Conservation (phyloP, 2,888 invertebrate species). For the Spodoptera picta region DNA sequence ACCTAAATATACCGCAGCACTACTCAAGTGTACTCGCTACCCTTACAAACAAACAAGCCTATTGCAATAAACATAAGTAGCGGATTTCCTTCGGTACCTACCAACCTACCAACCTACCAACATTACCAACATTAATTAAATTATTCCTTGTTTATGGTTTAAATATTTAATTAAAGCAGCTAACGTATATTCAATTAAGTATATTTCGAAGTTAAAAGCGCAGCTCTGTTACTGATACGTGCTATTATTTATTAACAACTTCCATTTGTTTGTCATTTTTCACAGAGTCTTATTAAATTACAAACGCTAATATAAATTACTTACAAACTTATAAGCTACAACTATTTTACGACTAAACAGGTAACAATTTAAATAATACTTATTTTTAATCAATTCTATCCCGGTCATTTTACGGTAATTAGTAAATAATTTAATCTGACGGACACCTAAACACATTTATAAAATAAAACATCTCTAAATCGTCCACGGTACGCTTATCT, state of each 20-base stretch:
- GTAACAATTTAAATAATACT: neutral
- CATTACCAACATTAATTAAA: constrained; percentile 48
- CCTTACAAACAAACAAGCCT: constrained; percentile 34
- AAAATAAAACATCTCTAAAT: constrained; percentile 80
- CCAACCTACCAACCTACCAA: too few relatives aligned
- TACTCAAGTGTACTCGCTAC: constrained; percentile 25
- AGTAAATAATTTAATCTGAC: constrained; percentile 70
- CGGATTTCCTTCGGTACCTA: constrained; percentile 45
- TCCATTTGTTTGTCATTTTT: constrained; percentile 19
- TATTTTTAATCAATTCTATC: too few relatives aligned
- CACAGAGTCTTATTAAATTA: neutral
- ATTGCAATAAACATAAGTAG: constrained; percentile 40
- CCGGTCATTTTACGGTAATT: constrained; percentile 46
- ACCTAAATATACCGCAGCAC: neutral
- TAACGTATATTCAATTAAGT: constrained; percentile 30
- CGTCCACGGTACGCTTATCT: constrained; percentile 82
- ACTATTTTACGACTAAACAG: neutral
- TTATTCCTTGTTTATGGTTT: constrained; percentile 52
- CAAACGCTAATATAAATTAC: too few relatives aligned
- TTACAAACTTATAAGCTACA: too few relatives aligned
- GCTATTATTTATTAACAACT: constrained; percentile 13
- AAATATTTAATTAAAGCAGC: constrained; percentile 43
- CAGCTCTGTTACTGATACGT: constrained; percentile 23
- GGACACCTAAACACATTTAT: constrained; percentile 72
- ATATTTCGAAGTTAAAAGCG: constrained; percentile 25